A percentile compares a stretch with the other conserved stretches of the same genome.
These are phyloP conservation scores for Druon quercuslanigerum DNA, from an alignment of 1,140 invertebrate genomes.

Conservation along the genomic window DNA sequence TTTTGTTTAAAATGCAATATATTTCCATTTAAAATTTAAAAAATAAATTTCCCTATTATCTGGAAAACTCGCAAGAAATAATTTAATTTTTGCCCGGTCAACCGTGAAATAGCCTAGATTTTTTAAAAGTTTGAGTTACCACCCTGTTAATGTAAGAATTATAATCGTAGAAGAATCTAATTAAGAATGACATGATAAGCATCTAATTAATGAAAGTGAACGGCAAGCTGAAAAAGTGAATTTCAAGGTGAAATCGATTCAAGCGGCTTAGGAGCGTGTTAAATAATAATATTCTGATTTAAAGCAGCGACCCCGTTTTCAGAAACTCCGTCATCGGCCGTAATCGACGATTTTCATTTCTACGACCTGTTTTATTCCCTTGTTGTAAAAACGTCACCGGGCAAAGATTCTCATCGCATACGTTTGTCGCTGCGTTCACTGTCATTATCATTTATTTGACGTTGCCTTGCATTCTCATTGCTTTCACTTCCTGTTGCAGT, in stretches of 20 bases:
- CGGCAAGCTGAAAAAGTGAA: neutral
- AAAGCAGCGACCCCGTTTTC: conserved; percentile 10
- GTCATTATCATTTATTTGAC: conserved; percentile 28
- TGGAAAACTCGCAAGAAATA: too few species aligned
- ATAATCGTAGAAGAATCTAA: too few species aligned
- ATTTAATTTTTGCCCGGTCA: too few species aligned
- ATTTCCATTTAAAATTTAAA: too few species aligned
- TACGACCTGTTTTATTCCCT: conserved; percentile 20
- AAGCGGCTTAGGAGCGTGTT: neutral
- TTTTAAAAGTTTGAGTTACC: too few species aligned
- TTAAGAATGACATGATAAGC: too few species aligned
- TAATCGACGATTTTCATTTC: conserved; percentile 28
- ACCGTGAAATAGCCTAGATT: too few species aligned
- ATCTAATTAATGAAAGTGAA: neutral
- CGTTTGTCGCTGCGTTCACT: neutral
- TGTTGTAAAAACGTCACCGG: conserved; percentile 29
- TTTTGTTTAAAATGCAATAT: too few species aligned
- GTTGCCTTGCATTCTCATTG: conserved; percentile 6
- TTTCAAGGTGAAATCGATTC: conserved; percentile 22
- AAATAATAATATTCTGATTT: conserved; percentile 25
- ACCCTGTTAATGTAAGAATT: too few species aligned
- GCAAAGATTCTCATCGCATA: conserved; percentile 13
- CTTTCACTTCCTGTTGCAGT: conserved; percentile 23
- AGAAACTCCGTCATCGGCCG: conserved; percentile 12
- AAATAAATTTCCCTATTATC: too few species aligned